Conservation (phyloP, 1,140 invertebrate species). For the Leptinotarsa undecemlineata region DNA sequence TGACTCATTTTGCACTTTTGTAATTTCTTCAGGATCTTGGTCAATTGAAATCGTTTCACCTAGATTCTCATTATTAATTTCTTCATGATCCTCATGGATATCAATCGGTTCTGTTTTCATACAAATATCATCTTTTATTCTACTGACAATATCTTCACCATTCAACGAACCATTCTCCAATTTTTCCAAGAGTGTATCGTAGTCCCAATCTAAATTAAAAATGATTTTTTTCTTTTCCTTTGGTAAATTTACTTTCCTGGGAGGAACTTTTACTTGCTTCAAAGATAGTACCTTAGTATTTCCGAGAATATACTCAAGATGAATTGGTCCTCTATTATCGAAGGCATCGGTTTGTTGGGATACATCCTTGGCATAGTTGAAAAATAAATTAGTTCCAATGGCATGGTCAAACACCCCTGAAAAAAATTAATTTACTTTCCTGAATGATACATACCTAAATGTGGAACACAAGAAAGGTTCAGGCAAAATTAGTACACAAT, state of each 20-base stretch:
- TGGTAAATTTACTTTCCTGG: constrained; percentile 20
- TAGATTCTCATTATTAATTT: too few species aligned
- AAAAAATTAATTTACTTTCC: constrained; percentile 9
- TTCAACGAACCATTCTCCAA: constrained; percentile 38
- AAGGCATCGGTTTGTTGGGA: constrained; percentile 30
- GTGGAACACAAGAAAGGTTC: too few species aligned
- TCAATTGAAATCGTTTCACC: too few species aligned
- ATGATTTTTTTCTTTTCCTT: constrained; percentile 29
- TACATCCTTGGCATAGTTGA: constrained; percentile 28
- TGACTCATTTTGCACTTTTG: neutral
- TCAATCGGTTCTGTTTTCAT: neutral
- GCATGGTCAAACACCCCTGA: constrained; percentile 39
- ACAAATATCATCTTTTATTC: too few species aligned
- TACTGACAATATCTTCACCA: constrained; percentile 33
- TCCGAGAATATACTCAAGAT: constrained; percentile 28
- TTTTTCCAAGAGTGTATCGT: constrained; percentile 39
- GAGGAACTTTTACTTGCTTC: constrained; percentile 39
- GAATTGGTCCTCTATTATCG: constrained; percentile 27
- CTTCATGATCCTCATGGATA: constrained; percentile 8
- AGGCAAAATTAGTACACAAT: too few species aligned
- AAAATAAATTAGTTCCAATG: constrained; percentile 46
- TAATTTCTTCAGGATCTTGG: constrained; percentile 14
- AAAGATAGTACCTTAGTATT: constrained; percentile 38
- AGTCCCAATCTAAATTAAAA: constrained; percentile 42
- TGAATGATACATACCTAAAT: too few species aligned